These are phyloP conservation scores for Apotomis capreana DNA, from an alignment of 2,888 invertebrate genomes.

Conservation along the genomic window DNA sequence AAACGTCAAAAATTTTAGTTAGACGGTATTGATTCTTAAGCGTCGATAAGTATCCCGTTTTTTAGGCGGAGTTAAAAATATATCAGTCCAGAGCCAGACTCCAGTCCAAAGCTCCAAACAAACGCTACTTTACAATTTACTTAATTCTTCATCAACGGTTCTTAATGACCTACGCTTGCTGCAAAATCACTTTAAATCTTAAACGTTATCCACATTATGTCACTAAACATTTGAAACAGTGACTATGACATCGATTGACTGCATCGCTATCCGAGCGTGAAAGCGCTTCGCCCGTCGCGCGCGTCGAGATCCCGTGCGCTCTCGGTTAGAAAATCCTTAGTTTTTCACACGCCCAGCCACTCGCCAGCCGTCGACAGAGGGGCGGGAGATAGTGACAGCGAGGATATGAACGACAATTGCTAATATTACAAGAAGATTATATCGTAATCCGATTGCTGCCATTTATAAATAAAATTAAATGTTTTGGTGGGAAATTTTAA, in stretches of 20 bases:
- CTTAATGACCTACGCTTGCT: too few relatives aligned
- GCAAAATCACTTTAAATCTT: too few relatives aligned
- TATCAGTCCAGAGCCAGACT: too few relatives aligned
- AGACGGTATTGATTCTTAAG: too few relatives aligned
- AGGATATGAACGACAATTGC: neutral
- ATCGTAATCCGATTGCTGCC: conserved; percentile 17
- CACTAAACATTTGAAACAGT: too few relatives aligned
- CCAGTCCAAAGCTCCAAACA: too few relatives aligned
- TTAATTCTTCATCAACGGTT: too few relatives aligned
- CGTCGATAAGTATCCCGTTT: too few relatives aligned
- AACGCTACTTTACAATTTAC: too few relatives aligned
- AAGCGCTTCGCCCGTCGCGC: conserved; percentile 8
- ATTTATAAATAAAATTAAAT: conserved; percentile 19
- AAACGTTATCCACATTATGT: too few relatives aligned
- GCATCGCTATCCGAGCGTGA: conserved; percentile 17
- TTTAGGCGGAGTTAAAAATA: too few relatives aligned
- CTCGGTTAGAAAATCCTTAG: conserved; percentile 30
- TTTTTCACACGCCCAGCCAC: conserved; percentile 32
- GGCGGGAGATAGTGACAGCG: conserved; percentile 6
- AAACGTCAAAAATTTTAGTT: too few relatives aligned
- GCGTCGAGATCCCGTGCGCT: conserved; percentile 2
- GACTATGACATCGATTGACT: conserved; percentile 1
- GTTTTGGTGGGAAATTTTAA: conserved; percentile 4
- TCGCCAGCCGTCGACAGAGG: neutral
- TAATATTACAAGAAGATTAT: neutral